These are phyloP conservation scores for Istiophorus platypterus DNA, from an alignment of 2,113 vertebrate species.

Conservation along the genomic window DNA sequence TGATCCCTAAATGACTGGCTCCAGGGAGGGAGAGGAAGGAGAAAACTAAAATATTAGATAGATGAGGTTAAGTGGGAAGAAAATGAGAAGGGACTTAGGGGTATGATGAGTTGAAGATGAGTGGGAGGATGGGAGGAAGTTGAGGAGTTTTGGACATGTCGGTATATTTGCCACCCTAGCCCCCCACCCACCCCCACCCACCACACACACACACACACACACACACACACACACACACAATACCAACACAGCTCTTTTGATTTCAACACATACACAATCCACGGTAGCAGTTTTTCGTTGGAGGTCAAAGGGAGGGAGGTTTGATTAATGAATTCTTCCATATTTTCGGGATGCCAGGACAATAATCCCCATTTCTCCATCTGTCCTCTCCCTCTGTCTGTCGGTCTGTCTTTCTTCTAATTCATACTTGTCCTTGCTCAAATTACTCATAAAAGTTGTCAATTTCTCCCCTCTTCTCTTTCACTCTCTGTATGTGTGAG, in stretches of 20 bases:
- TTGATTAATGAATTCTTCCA: conserved; percentile 80
- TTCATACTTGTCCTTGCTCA: conserved; percentile 23
- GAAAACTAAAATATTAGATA: conserved; percentile 42
- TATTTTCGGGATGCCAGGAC: conserved; percentile 73
- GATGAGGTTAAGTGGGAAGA: conserved; percentile 53
- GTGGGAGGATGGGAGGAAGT: conserved; percentile 24
- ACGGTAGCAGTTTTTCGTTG: conserved; percentile 69
- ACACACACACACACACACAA: background rate
- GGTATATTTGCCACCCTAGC: background rate
- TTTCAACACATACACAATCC: background rate
- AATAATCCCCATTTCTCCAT: conserved; percentile 32
- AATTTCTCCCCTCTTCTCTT: conserved; percentile 22
- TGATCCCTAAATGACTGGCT: conserved; percentile 66
- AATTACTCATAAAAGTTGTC: conserved; percentile 43
- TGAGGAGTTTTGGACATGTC: conserved; percentile 40
- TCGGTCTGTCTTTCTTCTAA: conserved; percentile 11
- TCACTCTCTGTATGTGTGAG: conserved; percentile 30
- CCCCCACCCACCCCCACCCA: too few relatives aligned
- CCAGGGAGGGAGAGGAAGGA: conserved; percentile 34
- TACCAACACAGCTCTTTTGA: too few relatives aligned
- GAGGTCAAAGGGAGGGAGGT: conserved; percentile 68
- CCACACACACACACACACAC: background rate
- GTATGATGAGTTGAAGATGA: conserved; percentile 9
- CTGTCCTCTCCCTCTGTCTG: background rate
- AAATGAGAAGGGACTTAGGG: conserved; percentile 28